A percentile compares a stretch with the other conserved stretches of the same genome.
These are phyloP conservation scores for Battus philenor DNA, from an alignment of 1,140 invertebrate species.

Conservation along the genomic window DNA sequence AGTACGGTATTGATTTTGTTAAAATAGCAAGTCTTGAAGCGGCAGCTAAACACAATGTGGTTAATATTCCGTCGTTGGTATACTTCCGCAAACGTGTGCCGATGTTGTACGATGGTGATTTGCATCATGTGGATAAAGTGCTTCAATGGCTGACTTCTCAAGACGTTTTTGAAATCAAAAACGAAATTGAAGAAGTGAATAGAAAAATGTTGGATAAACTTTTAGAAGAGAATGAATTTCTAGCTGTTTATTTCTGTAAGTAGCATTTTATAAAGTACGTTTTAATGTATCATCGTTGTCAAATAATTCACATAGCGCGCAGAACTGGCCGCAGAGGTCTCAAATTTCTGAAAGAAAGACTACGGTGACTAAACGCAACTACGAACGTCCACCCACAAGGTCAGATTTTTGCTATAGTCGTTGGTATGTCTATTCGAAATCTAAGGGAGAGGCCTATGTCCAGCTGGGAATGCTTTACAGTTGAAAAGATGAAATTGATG, in stretches of 20 bases:
- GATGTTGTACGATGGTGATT: conserved; percentile 93
- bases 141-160: conserved; percentile 94
- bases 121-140: conserved; percentile 90
- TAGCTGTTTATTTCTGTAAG: conserved; percentile 97
- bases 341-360: too few relatives aligned
- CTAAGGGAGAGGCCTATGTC: too few relatives aligned
- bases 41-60: conserved; percentile 87
- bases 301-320: not conserved
- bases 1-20: conserved; percentile 96
- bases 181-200: conserved; percentile 97
- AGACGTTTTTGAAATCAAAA: conserved; percentile 96
- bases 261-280: too few relatives aligned
- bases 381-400: too few relatives aligned
- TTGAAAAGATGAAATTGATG: too few relatives aligned
- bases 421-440: too few relatives aligned
- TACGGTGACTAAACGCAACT: too few relatives aligned
- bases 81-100: conserved; percentile 93
- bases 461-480: too few relatives aligned
- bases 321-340: too few relatives aligned
- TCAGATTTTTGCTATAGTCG: too few relatives aligned
- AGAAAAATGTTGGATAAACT: conserved; percentile 96
- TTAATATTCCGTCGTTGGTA: conserved; percentile 89
- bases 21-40: conserved; percentile 92
- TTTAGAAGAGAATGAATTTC: conserved; percentile 94
- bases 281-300: conserved; percentile 2